Evolutionary conservation across 2,888 invertebrate species (phyloP).

Genomic region (Drosophila formosana): DNA sequence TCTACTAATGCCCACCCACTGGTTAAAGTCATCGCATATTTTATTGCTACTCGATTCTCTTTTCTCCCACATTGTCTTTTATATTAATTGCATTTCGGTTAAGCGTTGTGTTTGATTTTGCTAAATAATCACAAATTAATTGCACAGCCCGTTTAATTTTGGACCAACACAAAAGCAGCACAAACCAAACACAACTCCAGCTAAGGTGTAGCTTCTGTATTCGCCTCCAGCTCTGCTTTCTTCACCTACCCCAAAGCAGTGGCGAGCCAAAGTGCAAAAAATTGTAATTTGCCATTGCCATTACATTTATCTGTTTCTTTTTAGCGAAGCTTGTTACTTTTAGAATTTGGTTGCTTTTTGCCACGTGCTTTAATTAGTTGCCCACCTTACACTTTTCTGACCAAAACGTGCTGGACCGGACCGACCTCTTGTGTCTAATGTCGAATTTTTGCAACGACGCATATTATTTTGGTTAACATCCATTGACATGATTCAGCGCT

Average conservation of each 20-base stretch:
- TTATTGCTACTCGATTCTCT: slow-evolving; percentile 6
- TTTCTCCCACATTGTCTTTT: slow-evolving; percentile 11
- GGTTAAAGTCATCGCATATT: slow-evolving; percentile 13
- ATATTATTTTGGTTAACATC: slow-evolving; percentile 53
- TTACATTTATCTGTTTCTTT: slow-evolving; percentile 58
- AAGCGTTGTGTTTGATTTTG: slow-evolving; percentile 44
- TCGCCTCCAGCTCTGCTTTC: not conserved
- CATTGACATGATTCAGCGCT: slow-evolving; percentile 54
- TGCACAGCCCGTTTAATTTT: slow-evolving; percentile 20
- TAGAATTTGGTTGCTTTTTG: slow-evolving; percentile 18
- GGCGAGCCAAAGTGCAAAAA: slow-evolving; percentile 55
- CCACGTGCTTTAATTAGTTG: slow-evolving; percentile 59
- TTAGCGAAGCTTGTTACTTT: slow-evolving; percentile 23
- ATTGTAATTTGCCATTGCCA: slow-evolving; percentile 61
- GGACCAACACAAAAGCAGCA: not conserved
- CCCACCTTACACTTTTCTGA: slow-evolving; percentile 39
- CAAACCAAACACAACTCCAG: not conserved
- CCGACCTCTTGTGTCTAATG: not conserved
- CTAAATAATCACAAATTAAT: slow-evolving; percentile 58
- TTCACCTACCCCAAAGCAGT: slow-evolving; percentile 6
- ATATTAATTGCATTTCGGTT: slow-evolving; percentile 38
- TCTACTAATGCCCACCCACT: not conserved
- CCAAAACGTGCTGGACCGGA: slow-evolving; percentile 1
- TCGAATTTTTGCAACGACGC: slow-evolving; percentile 21
- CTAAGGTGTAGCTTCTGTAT: not conserved